Percentiles rank a stretch among this genome's conserved stretches.
Conservation (phyloP, 2,113 vertebrate species). For the Saguinus imperator region DNA sequence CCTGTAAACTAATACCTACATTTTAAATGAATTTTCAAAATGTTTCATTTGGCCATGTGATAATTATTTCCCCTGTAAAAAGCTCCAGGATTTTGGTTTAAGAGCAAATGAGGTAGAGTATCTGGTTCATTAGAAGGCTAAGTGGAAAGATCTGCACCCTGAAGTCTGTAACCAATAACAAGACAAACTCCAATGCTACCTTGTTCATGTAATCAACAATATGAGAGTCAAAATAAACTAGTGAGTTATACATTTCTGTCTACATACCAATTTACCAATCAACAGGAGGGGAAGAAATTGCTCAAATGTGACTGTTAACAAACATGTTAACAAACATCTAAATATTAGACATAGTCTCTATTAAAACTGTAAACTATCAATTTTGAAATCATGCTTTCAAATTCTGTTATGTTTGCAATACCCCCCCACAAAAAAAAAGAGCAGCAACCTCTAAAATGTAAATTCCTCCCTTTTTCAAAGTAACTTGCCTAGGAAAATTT, state of each 20-base stretch:
- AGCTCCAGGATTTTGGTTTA: no score
- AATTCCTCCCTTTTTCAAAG: background rate
- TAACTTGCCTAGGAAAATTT: background rate
- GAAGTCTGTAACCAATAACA: conserved; percentile 20
- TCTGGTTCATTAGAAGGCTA: background rate
- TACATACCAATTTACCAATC: conserved; percentile 30
- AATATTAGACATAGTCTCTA: background rate
- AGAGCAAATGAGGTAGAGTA: no score
- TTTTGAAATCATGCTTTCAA: background rate
- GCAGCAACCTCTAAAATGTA: background rate
- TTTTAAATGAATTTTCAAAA: no score
- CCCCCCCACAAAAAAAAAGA: background rate
- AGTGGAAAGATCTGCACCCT: background rate
- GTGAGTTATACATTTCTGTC: background rate
- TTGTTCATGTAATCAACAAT: conserved; percentile 14
- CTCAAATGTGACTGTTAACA: background rate
- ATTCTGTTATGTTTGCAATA: background rate
- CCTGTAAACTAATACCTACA: no score
- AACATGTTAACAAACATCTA: conserved; percentile 7
- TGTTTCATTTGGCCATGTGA: no score
- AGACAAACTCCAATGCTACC: background rate
- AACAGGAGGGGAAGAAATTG: background rate
- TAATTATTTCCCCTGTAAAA: no score
- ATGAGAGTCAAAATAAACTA: conserved; percentile 59
- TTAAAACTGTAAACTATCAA: background rate